These are phyloP conservation scores for Pluvialis apricaria DNA, from an alignment of 2,113 vertebrate species.

Conservation along the genomic window DNA sequence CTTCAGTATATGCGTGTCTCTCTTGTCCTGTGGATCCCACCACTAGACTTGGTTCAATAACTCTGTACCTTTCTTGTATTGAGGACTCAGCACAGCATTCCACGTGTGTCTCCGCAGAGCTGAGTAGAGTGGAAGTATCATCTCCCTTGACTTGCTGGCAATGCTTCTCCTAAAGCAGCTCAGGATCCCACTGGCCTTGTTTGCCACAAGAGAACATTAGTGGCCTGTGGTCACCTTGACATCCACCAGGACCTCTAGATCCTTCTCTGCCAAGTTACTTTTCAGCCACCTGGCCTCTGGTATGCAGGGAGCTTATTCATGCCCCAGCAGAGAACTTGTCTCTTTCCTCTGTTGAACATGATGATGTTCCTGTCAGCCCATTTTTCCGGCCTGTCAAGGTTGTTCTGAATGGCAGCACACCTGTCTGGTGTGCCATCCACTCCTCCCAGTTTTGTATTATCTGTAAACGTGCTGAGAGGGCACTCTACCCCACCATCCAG, in stretches of 20 bases:
- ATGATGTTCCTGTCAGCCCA: not conserved
- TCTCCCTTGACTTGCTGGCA: rapidly evolving
- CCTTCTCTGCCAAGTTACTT: not conserved
- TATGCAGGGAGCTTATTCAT: not conserved
- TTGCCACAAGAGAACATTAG: not conserved
- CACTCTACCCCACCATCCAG: not conserved
- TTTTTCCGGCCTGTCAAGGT: not conserved
- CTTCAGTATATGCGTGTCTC: not conserved
- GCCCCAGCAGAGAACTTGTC: not conserved
- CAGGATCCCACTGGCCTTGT: not conserved
- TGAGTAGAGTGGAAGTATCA: not conserved
- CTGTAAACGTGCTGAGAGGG: not conserved
- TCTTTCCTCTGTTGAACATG: not conserved
- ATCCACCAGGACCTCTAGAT: not conserved
- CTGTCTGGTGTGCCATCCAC: not conserved
- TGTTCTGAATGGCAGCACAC: not conserved
- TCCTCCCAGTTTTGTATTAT: not conserved
- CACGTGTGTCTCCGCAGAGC: not conserved
- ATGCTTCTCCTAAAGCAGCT: not conserved
- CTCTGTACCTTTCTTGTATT: not conserved
- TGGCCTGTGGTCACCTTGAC: not conserved
- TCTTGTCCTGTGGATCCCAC: not conserved
- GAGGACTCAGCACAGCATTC: not conserved
- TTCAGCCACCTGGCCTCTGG: not conserved
- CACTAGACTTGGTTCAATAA: not conserved